Percentiles rank a stretch among this genome's conserved stretches.
These are phyloP conservation scores for Heliconius charithonia DNA, from an alignment of 2,888 invertebrate genomes.

Conservation along the genomic window DNA sequence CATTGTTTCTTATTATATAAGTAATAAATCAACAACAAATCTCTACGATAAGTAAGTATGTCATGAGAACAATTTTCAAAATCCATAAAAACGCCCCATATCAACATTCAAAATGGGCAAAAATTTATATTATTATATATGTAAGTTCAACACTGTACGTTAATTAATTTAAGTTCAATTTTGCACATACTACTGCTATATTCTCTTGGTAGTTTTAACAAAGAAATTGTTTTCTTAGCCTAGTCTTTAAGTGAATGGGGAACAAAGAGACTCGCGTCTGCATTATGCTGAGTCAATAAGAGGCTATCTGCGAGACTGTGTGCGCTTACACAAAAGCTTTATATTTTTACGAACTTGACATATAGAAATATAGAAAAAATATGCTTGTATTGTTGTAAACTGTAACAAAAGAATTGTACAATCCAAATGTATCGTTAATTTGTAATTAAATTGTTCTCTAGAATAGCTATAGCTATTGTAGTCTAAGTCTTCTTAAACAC, in stretches of 20 bases:
- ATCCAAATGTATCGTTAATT: not conserved
- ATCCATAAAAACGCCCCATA: too few species aligned
- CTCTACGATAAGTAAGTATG: too few species aligned
- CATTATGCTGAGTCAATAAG: conserved; percentile 46
- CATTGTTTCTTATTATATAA: too few species aligned
- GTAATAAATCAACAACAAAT: too few species aligned
- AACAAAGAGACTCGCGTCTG: conserved; percentile 39
- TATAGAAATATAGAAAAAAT: conserved; percentile 17
- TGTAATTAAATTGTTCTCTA: not conserved
- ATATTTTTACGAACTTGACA: conserved; percentile 29
- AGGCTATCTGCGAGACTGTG: conserved; percentile 43
- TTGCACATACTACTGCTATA: conserved; percentile 7
- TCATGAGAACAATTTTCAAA: too few species aligned
- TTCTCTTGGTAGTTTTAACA: conserved; percentile 32
- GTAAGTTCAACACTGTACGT: not conserved
- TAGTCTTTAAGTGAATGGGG: conserved; percentile 40
- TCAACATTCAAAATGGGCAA: not conserved
- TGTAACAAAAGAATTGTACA: not conserved
- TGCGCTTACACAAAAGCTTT: conserved; percentile 39
- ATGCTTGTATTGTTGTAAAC: not conserved
- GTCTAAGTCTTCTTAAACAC: too few species aligned
- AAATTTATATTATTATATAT: not conserved
- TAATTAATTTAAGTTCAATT: conserved; percentile 21
- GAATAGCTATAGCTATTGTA: too few species aligned
- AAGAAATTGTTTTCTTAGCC: conserved; percentile 42